Conservation (phyloP, 2,888 invertebrate species). For the Pristionchus entomophagus region DNA sequence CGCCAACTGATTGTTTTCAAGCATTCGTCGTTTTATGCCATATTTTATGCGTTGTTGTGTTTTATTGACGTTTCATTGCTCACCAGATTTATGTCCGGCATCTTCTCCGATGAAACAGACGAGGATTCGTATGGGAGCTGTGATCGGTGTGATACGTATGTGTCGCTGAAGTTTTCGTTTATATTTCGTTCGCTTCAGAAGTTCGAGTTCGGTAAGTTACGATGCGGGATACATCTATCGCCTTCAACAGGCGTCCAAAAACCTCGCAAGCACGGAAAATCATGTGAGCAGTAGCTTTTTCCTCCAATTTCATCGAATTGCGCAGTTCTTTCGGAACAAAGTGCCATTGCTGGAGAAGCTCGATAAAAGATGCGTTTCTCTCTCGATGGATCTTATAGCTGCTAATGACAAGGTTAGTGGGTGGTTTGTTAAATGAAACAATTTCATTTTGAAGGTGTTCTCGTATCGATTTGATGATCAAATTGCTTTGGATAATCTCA, state of each 20-base stretch:
- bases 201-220: neutral
- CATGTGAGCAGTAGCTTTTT: neutral
- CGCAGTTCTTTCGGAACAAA: neutral
- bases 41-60: neutral
- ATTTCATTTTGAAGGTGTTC: neutral
- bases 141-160: neutral
- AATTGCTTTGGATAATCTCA: slow-evolving; percentile 14
- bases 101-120: neutral
- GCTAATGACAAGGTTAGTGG: neutral
- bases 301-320: neutral
- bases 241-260: neutral
- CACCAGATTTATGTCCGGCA: slow-evolving; percentile 5
- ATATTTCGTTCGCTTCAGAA: neutral
- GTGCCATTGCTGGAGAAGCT: neutral
- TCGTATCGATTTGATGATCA: neutral
- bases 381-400: neutral
- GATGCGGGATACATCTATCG: slow-evolving; percentile 16
- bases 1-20: neutral
- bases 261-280: neutral
- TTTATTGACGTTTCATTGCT: neutral
- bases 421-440: neutral
- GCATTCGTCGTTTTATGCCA: neutral
- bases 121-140: slow-evolving; percentile 1
- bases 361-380: neutral
- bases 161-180: neutral